These are phyloP conservation scores for Heptranchias perlo DNA, from an alignment of 2,113 vertebrate genomes.

Conservation along the genomic window DNA sequence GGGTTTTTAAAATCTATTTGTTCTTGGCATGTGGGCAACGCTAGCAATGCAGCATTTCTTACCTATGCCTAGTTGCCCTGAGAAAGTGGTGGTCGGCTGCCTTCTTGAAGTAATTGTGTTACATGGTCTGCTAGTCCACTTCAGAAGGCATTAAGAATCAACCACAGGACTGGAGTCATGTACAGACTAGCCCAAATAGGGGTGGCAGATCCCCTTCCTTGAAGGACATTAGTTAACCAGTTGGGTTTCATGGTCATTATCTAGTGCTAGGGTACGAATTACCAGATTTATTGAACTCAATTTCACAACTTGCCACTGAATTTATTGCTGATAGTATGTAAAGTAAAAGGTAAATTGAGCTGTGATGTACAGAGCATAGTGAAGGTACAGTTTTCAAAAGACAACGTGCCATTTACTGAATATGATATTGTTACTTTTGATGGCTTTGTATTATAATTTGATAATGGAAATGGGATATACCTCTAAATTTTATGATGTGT, in stretches of 20 bases:
- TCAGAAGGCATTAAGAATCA: background rate
- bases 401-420: background rate
- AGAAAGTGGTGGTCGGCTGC: background rate
- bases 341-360: too few relatives aligned
- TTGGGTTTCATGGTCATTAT: background rate
- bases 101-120: background rate
- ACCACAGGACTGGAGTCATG: background rate
- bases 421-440: background rate
- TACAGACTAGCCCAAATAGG: background rate
- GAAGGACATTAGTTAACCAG: background rate
- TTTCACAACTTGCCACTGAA: background rate
- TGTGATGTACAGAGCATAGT: background rate
- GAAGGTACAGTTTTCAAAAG: background rate
- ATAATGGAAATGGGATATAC: conserved; percentile 14
- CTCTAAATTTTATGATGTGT: background rate
- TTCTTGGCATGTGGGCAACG: background rate
- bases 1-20: background rate
- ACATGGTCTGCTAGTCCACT: background rate
- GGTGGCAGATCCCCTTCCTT: background rate
- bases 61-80: background rate
- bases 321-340: background rate
- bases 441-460: background rate
- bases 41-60: background rate
- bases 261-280: background rate
- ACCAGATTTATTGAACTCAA: background rate